These are phyloP conservation scores for Hippocampus mohnikei DNA, from an alignment of 2,113 vertebrate genomes.

Conservation along the genomic window DNA sequence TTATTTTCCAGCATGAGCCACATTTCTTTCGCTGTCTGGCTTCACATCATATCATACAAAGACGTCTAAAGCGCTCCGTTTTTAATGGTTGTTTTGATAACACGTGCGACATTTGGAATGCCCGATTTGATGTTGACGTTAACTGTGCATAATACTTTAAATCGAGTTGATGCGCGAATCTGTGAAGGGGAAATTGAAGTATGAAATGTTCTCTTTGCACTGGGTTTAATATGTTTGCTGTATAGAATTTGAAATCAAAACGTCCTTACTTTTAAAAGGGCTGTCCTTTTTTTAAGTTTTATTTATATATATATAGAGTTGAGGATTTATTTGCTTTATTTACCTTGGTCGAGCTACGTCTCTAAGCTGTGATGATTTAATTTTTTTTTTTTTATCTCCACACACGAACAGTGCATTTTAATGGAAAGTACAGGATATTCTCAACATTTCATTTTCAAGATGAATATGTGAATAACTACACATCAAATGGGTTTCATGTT, in stretches of 20 bases:
- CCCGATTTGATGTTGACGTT: slow-evolving; percentile 29
- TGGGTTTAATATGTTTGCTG: slow-evolving; percentile 63
- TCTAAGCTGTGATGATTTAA: neutral
- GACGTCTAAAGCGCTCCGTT: neutral
- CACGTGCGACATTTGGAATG: slow-evolving; percentile 10
- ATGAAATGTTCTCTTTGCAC: slow-evolving; percentile 69
- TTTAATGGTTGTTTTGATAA: neutral
- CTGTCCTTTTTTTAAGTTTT: slow-evolving; percentile 16
- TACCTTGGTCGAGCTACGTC: neutral
- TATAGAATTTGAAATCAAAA: slow-evolving; percentile 44
- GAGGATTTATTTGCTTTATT: slow-evolving; percentile 2
- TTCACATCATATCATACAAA: neutral
- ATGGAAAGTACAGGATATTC: neutral
- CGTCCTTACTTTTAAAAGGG: slow-evolving; percentile 18
- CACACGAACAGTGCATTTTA: neutral
- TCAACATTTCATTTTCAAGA: neutral
- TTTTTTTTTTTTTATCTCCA: too few relatives aligned
- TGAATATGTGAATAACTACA: neutral
- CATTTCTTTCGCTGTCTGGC: neutral
- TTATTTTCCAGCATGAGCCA: neutral
- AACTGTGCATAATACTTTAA: slow-evolving; percentile 33
- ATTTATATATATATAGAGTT: slow-evolving; percentile 9
- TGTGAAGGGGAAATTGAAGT: slow-evolving; percentile 56
- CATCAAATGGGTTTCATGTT: neutral
- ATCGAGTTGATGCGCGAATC: slow-evolving; percentile 27